Evolutionary conservation across 2,888 invertebrate genomes (phyloP).

Genomic region (Helleia helle): DNA sequence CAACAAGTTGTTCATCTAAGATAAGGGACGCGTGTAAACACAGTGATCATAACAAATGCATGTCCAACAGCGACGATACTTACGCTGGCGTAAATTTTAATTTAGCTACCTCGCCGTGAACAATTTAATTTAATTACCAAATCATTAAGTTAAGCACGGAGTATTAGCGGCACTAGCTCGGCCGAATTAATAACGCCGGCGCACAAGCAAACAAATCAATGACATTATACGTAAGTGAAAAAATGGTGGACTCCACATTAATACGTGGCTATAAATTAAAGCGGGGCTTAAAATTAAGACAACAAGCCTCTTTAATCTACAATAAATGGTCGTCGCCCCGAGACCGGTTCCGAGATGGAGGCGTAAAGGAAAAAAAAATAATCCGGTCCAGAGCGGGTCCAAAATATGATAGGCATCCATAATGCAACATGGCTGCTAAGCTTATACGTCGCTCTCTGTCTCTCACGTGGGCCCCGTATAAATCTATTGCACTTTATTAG

Average conservation of each 20-base stretch:
- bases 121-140: conserved; percentile 73
- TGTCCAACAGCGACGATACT: conserved; percentile 32
- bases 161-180: conserved; percentile 65
- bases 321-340: conserved; percentile 69
- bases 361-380: conserved; percentile 68
- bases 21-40: not conserved
- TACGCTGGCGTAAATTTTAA: conserved; percentile 64
- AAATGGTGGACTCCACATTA: conserved; percentile 63
- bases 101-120: conserved; percentile 67
- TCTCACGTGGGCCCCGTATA: conserved; percentile 34
- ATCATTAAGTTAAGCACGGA: conserved; percentile 72
- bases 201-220: conserved; percentile 65
- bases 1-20: not conserved
- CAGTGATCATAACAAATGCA: conserved; percentile 22
- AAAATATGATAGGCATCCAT: conserved; percentile 75
- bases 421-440: conserved; percentile 74
- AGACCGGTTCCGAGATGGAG: conserved; percentile 68
- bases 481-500: conserved; percentile 63
- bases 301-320: conserved; percentile 75
- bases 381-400: conserved; percentile 70
- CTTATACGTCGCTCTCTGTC: conserved; percentile 54
- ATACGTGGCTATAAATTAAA: conserved; percentile 70
- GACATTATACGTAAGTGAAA: conserved; percentile 49
- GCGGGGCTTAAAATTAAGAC: conserved; percentile 73
- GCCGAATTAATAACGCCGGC: conserved; percentile 49